These are phyloP conservation scores for Teleogryllus occipitalis DNA, from an alignment of 1,140 invertebrate species.

Conservation along the genomic window DNA sequence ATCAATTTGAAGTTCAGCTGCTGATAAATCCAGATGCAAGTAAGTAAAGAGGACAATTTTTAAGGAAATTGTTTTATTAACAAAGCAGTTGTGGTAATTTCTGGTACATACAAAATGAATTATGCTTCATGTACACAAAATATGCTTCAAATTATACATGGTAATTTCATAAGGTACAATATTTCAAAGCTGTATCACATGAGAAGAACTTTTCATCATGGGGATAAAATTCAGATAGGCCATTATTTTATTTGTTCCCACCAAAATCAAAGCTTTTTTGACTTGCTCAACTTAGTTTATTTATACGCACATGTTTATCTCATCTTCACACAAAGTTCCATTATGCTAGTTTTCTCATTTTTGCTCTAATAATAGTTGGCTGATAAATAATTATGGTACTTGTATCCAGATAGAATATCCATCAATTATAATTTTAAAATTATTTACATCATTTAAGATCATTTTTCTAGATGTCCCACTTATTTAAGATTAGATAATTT, in stretches of 20 bases:
- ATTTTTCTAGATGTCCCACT: too few relatives aligned
- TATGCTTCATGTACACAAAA: not conserved
- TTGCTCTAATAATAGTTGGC: too few relatives aligned
- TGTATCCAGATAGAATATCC: too few relatives aligned
- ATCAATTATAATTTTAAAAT: too few relatives aligned
- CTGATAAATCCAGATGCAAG: too few relatives aligned
- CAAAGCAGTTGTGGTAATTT: not conserved
- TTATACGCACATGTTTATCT: too few relatives aligned
- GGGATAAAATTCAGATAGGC: not conserved
- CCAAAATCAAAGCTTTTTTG: not conserved
- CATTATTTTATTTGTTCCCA: not conserved
- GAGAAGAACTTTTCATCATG: not conserved
- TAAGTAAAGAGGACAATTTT: not conserved
- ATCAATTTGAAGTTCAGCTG: too few relatives aligned
- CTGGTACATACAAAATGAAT: not conserved
- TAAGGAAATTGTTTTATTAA: not conserved
- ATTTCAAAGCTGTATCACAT: slow-evolving; percentile 5
- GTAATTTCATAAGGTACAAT: not conserved
- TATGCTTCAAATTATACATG: not conserved
- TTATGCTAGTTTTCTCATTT: not conserved
- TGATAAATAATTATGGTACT: too few relatives aligned
- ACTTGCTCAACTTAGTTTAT: not conserved
- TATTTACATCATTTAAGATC: too few relatives aligned
- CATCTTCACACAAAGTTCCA: not conserved
- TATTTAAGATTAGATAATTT: too few relatives aligned